These are phyloP conservation scores for Monoplex corrugatus DNA, from an alignment of 2,888 invertebrate species.

Conservation along the genomic window DNA sequence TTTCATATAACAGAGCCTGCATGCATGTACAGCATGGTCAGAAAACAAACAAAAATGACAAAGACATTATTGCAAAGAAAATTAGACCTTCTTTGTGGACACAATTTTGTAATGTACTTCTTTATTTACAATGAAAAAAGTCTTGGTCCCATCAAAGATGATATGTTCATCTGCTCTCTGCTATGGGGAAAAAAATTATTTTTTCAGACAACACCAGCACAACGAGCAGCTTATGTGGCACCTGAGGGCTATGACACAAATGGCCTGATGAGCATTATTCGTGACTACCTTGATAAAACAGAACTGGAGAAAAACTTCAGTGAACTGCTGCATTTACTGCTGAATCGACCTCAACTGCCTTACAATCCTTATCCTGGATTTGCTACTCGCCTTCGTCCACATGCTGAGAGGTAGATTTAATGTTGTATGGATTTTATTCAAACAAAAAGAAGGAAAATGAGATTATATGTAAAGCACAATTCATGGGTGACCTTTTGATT, in stretches of 20 bases:
- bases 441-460: too few species aligned
- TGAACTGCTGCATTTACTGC: slow-evolving; percentile 64
- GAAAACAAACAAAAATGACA: too few species aligned
- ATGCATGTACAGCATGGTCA: too few species aligned
- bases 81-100: too few species aligned
- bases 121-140: too few species aligned
- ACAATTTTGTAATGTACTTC: too few species aligned
- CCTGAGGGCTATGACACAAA: slow-evolving; percentile 47
- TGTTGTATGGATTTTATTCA: too few species aligned
- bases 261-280: slow-evolving; percentile 59
- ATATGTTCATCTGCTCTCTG: too few species aligned
- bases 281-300: slow-evolving; percentile 71
- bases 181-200: neutral
- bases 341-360: slow-evolving; percentile 71
- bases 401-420: slow-evolving; percentile 67
- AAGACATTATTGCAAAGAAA: too few species aligned
- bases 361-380: slow-evolving; percentile 78
- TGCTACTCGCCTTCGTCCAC: slow-evolving; percentile 66
- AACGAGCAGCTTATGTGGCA: slow-evolving; percentile 41
- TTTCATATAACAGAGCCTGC: too few species aligned
- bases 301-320: slow-evolving; percentile 70
- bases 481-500: neutral
- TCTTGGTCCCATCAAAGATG: too few species aligned
- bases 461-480: neutral
- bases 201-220: neutral